A percentile compares a stretch with the other conserved stretches of the same genome.
These are phyloP conservation scores for Graphium colonna DNA, from an alignment of 2,888 invertebrate genomes.

Conservation along the genomic window DNA sequence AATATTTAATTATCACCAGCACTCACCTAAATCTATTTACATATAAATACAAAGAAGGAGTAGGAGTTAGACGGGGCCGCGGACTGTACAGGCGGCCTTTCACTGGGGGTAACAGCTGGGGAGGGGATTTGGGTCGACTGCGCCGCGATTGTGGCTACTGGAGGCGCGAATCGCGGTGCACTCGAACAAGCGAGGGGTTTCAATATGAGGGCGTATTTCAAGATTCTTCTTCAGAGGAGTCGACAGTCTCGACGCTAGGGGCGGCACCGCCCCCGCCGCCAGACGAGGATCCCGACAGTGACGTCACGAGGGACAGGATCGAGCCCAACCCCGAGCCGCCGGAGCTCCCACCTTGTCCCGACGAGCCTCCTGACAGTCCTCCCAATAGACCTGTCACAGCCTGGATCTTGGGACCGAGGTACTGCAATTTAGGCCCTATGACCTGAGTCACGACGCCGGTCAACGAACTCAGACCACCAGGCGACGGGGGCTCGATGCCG, in stretches of 20 bases:
- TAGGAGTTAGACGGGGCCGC: constrained; percentile 34
- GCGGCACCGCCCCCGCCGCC: constrained; percentile 50
- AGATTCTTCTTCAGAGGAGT: constrained; percentile 69
- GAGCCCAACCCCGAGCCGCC: constrained; percentile 58
- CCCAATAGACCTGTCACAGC: constrained; percentile 76
- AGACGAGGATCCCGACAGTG: constrained; percentile 69
- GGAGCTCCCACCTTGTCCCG: constrained; percentile 77
- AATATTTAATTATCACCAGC: constrained; percentile 69
- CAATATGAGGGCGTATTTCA: constrained; percentile 37
- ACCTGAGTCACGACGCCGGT: constrained; percentile 84
- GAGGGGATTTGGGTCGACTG: constrained; percentile 20
- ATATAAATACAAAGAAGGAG: constrained; percentile 63
- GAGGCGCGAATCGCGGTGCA: constrained; percentile 26
- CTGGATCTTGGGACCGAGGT: constrained; percentile 84
- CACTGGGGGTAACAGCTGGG: constrained; percentile 12
- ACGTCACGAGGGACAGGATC: constrained; percentile 68
- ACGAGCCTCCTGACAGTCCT: constrained; percentile 78
- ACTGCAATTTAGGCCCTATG: constrained; percentile 84
- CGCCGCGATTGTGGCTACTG: constrained; percentile 16
- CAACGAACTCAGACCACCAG: constrained; percentile 80
- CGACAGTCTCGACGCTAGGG: constrained; percentile 66
- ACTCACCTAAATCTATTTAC: constrained; percentile 75
- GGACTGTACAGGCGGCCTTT: constrained; percentile 57
- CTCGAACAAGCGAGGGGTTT: constrained; percentile 24
- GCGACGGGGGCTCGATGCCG: constrained; percentile 84